phyloP scores from a whole-genome alignment of 1,140 invertebrate species.

The Meloidogyne hapla region DNA sequence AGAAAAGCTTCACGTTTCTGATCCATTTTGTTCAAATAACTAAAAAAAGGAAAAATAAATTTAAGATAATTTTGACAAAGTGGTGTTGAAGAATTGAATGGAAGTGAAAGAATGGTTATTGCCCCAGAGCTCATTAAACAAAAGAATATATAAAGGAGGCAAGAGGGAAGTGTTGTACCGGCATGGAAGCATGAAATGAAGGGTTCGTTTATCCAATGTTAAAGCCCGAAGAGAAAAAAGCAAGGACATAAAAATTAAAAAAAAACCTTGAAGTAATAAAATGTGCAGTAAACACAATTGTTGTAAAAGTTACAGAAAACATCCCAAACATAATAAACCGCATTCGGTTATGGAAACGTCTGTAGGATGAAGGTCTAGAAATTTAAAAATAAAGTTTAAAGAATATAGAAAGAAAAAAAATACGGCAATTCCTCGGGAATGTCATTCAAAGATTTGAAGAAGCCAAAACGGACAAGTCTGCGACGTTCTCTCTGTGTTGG shows the following conservation, averaged over 20 bases:
- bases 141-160: no score
- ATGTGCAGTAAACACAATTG: background rate
- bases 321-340: background rate
- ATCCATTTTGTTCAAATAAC: background rate
- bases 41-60: background rate
- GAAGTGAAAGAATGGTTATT: no score
- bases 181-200: no score
- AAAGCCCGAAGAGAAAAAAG: no score
- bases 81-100: no score
- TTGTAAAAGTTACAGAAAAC: background rate
- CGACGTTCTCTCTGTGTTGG: background rate
- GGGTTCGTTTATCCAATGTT: no score
- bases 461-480: background rate
- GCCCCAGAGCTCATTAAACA: no score
- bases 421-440: conserved; percentile 5
- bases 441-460: background rate
- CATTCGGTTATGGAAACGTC: background rate
- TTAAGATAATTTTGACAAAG: background rate
- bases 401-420: no score
- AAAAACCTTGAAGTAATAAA: conserved; percentile 3
- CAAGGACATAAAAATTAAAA: no score
- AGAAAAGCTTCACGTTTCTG: background rate
- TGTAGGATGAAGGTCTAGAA: background rate
- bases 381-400: background rate
- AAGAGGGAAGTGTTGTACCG: no score